Conservation (phyloP, 2,797 vertebrate genomes). For the Parotocinclus haroldoi region DNA sequence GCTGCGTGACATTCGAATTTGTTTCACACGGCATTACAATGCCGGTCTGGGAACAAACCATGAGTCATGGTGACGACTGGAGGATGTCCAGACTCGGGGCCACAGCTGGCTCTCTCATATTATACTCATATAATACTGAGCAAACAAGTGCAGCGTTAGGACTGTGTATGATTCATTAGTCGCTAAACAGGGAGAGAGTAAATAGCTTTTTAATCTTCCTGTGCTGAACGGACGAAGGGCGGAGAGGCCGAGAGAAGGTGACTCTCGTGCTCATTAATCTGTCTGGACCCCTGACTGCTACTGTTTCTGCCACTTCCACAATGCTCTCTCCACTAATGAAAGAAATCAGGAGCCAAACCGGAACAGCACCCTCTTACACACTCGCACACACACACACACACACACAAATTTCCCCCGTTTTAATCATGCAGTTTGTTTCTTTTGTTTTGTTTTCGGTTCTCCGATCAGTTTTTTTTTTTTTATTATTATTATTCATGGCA, state of each 20-base stretch:
- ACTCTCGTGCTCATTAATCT: conserved; percentile 41
- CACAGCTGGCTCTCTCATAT: conserved; percentile 35
- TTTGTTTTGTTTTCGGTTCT: background rate
- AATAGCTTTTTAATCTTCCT: conserved; percentile 38
- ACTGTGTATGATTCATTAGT: conserved; percentile 30
- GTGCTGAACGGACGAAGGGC: conserved; percentile 20
- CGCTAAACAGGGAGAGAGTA: conserved; percentile 5
- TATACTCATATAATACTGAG: conserved; percentile 34
- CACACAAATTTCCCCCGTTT: background rate
- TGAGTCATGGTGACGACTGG: conserved; percentile 9
- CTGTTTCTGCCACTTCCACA: conserved; percentile 24
- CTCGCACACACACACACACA: too few species aligned
- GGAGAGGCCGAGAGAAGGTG: conserved; percentile 30
- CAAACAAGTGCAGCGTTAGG: conserved; percentile 22
- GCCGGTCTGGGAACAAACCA: background rate
- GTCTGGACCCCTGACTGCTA: conserved; percentile 33
- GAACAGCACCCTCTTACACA: too few species aligned
- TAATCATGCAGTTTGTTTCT: conserved; percentile 10
- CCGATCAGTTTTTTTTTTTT: background rate
- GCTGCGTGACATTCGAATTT: background rate
- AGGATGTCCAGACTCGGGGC: conserved; percentile 16
- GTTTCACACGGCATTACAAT: background rate
- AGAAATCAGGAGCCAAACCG: background rate
- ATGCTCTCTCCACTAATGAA: conserved; percentile 8
- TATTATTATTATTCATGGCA: too few species aligned